phyloP scores from a whole-genome alignment of 2,113 vertebrate species.

The Neolamprologus modestus region DNA sequence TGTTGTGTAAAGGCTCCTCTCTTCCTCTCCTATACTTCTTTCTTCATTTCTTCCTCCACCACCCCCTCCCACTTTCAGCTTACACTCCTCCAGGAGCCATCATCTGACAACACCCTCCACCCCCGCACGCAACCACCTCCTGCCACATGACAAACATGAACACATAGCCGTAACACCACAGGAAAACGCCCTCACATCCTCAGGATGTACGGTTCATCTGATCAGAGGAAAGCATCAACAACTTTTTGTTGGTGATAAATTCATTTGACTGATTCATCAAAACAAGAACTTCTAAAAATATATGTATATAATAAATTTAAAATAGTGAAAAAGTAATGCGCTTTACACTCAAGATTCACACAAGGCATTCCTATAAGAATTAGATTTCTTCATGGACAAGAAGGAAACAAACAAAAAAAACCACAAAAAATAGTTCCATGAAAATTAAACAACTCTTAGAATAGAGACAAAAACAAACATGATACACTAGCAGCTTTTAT shows the following conservation, averaged over 20 bases:
- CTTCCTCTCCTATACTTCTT: conserved; percentile 36
- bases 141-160: conserved; percentile 58
- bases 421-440: background rate
- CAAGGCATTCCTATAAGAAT: background rate
- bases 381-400: conserved; percentile 7
- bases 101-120: conserved; percentile 63
- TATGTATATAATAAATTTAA: background rate
- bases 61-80: conserved; percentile 43
- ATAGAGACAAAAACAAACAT: background rate
- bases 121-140: conserved; percentile 47
- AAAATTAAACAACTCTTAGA: background rate
- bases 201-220: conserved; percentile 54
- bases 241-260: conserved; percentile 7
- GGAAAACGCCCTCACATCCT: conserved; percentile 63
- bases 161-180: conserved; percentile 45
- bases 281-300: background rate
- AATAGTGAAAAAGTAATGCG: background rate
- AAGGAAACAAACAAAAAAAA: background rate
- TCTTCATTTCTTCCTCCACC: conserved; percentile 44
- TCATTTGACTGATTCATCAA: background rate
- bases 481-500: background rate
- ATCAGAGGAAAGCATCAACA: conserved; percentile 31
- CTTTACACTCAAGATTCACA: background rate
- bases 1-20: conserved; percentile 60
- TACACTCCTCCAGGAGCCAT: conserved; percentile 60